phyloP scores from a whole-genome alignment of 1,140 invertebrate genomes.

The Armadillidium nasatum region DNA sequence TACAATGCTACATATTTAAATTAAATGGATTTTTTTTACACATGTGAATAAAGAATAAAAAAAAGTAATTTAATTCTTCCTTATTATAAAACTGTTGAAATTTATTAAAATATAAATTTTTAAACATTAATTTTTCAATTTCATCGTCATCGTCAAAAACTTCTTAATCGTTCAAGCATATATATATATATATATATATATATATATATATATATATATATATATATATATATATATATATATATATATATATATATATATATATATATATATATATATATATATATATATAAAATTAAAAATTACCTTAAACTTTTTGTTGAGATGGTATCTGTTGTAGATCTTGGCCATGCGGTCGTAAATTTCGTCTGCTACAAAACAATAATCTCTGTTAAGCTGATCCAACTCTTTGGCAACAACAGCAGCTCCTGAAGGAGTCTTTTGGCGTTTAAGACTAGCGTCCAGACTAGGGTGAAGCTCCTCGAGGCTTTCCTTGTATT shows the following conservation, averaged over 20 bases:
- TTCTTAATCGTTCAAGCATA: too few species aligned
- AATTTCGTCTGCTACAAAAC: constrained; percentile 42
- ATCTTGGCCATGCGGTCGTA: constrained; percentile 44
- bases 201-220: too few species aligned
- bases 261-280: constrained; percentile 10
- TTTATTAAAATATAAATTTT: too few species aligned
- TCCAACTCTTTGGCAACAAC: constrained; percentile 42
- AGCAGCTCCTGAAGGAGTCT: constrained; percentile 33
- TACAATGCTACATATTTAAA: too few species aligned
- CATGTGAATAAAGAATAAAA: too few species aligned
- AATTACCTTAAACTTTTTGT: constrained; percentile 43
- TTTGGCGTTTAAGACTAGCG: constrained; percentile 47
- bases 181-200: too few species aligned
- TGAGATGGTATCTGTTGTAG: constrained; percentile 40
- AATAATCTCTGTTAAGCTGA: constrained; percentile 41
- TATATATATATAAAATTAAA: background rate
- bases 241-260: constrained; percentile 16
- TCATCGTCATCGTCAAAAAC: too few species aligned
- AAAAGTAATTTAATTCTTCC: too few species aligned
- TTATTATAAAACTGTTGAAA: too few species aligned
- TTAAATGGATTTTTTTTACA: too few species aligned
- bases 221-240: constrained; percentile 20
- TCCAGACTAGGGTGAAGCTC: constrained; percentile 78
- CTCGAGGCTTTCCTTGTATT: constrained; percentile 71
- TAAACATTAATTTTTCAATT: too few species aligned